A percentile compares a stretch with the other conserved stretches of the same genome.
These are phyloP conservation scores for Leptinotarsa haldemani DNA, from an alignment of 2,888 invertebrate species.

Conservation along the genomic window DNA sequence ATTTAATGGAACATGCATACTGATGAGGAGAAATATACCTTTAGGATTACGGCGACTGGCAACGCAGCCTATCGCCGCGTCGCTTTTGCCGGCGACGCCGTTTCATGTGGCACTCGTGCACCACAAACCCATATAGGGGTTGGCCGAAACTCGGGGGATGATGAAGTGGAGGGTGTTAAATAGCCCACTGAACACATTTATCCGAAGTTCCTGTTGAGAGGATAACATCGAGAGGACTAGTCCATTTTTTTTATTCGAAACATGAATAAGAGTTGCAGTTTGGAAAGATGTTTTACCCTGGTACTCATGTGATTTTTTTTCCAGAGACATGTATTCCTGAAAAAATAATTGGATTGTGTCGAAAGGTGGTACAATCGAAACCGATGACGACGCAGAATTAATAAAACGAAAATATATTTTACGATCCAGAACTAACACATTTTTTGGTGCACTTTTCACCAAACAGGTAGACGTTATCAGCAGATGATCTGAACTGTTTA, in stretches of 20 bases:
- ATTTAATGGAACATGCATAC: too few relatives aligned
- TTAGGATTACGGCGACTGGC: not conserved
- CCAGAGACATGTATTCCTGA: too few relatives aligned
- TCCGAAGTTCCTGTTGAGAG: slow-evolving; percentile 16
- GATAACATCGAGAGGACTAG: slow-evolving; percentile 21
- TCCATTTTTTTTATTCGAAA: slow-evolving; percentile 19
- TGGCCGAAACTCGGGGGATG: slow-evolving; percentile 37
- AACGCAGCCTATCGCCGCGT: slow-evolving; percentile 7
- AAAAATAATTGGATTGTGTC: too few relatives aligned
- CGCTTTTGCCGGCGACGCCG: slow-evolving; percentile 48
- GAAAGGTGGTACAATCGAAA: too few relatives aligned
- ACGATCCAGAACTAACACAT: too few relatives aligned
- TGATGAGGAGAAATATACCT: not conserved
- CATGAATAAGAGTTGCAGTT: not conserved
- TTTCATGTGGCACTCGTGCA: slow-evolving; percentile 44
- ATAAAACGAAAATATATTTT: too few relatives aligned
- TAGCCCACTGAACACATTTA: slow-evolving; percentile 27
- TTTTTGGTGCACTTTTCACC: too few relatives aligned
- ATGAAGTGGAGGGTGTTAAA: slow-evolving; percentile 37
- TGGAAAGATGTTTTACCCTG: not conserved
- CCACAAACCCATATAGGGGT: slow-evolving; percentile 50
- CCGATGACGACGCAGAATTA: too few relatives aligned
- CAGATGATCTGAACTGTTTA: too few relatives aligned
- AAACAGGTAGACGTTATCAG: too few relatives aligned
- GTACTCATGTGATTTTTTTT: too few relatives aligned